A percentile compares a stretch with the other conserved stretches of the same genome.
phyloP scores from a whole-genome alignment of 2,888 invertebrate species.

The Gari tellinella region DNA sequence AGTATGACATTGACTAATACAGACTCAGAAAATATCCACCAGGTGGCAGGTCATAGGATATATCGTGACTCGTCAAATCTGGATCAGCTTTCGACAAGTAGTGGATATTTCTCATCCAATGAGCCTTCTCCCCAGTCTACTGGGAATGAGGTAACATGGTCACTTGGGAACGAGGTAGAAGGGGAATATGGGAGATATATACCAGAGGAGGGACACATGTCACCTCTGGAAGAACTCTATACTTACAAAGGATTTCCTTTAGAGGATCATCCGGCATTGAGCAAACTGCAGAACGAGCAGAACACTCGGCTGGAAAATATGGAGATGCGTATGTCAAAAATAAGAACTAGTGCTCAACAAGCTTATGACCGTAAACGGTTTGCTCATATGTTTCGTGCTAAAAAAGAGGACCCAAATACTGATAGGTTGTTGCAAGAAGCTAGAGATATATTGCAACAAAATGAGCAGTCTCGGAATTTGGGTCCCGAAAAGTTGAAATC shows the following conservation, averaged over 20 bases:
- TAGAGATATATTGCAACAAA: slow-evolving; percentile 62
- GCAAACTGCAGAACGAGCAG: slow-evolving; percentile 78
- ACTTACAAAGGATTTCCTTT: slow-evolving; percentile 64
- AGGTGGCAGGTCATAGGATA: slow-evolving; percentile 56
- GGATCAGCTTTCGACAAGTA: slow-evolving; percentile 61
- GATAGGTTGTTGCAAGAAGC: slow-evolving; percentile 69
- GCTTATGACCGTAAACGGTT: slow-evolving; percentile 77
- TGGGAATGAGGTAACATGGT: slow-evolving; percentile 42
- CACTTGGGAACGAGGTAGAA: slow-evolving; percentile 25
- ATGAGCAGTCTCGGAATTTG: slow-evolving; percentile 54
- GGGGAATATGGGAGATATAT: slow-evolving; percentile 1
- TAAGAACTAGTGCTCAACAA: slow-evolving; percentile 75
- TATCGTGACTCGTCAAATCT: slow-evolving; percentile 61
- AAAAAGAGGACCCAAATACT: slow-evolving; percentile 64
- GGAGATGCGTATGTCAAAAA: slow-evolving; percentile 75
- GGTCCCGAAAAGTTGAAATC: slow-evolving; percentile 34
- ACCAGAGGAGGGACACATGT: slow-evolving; percentile 21
- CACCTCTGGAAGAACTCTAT: slow-evolving; percentile 47
- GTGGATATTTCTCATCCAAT: slow-evolving; percentile 62
- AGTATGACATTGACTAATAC: slow-evolving; percentile 27
- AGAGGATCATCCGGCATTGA: slow-evolving; percentile 76
- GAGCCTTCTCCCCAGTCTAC: slow-evolving; percentile 49
- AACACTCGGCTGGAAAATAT: slow-evolving; percentile 75
- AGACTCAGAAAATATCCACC: slow-evolving; percentile 46
- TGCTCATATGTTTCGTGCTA: slow-evolving; percentile 76